Evolutionary conservation across 1,140 invertebrate genomes (phyloP), one percentile per base, ranked within the genome.

Genomic region (Aphaenogaster floridana): DNA sequence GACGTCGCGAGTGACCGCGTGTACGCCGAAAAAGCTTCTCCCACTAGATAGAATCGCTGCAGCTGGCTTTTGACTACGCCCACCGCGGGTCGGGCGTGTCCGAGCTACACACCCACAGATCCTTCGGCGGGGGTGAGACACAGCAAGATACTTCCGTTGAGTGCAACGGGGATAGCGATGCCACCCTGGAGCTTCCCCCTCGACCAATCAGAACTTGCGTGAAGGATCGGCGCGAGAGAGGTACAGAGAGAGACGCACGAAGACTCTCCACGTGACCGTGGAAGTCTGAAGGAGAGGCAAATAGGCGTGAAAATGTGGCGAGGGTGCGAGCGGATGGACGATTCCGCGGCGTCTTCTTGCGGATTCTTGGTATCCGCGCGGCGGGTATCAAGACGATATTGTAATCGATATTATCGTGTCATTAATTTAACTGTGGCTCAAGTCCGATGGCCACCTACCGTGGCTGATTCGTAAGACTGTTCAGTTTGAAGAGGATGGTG

Each of bases 1-100:
- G 92, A 92, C 91, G 91, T 90, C 88, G 89, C 86, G 90, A 77
- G 72, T 77, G 86, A 92, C 92, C 91, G 92, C 89, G 89, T 92
- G 93, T 92, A 78, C 86, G 63, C 80, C 90, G 89, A 86, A 91
- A 92, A 92, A 92, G 78, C 86, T 86, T 87, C 86, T 85, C 91
- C 91, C 88, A 90, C 87, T 64, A 86, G 61, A 52, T 71, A 48
- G 86, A 86, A 91, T 87, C 83, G 88, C 72, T 83, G 90, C 89
- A 86, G 64, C 80, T 83, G 89, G 89, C 36, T 91, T 48, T 88
- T 86, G 68, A 81, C 90, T 83, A 92, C 91, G 87, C 89, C 90
- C 90, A 86, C 76, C 89, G 72, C 59, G 72, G 68, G 34, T 48
- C 83, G 87, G 77, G 88, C 87, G 76, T 77, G 79, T 78, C 83